Base-by-base conservation (phyloP, 2,888 invertebrate genomes). In the Cremastobaeus sp. region DNA sequence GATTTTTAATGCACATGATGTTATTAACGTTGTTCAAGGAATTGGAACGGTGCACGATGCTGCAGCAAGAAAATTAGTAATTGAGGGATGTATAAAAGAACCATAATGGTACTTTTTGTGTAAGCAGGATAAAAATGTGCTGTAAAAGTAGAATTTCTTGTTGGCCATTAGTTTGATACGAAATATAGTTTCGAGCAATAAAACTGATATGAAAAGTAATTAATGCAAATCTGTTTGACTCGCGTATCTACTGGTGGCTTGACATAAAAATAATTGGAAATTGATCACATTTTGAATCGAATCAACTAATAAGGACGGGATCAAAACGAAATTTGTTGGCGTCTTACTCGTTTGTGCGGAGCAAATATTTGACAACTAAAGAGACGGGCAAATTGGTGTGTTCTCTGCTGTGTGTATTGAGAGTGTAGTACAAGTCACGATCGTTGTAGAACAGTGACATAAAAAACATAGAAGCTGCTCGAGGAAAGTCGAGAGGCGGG, bases 401-500 rank as follows among this genome's bases (percentile, higher is more conserved):
- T n/a, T n/a, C n/a, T 52, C 34, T 37, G 45, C 6, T 18, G 11
- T 14, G 6, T 62, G 3, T 62, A 32, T 35, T 12, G 50, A 12
- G 14, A 20, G 14, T 15, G 20, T 30, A 50, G 45, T n/a, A 52
- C 30, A 25, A 35, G 64, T 57, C 25, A 41, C 59, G 52, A 70
- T 55, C 34, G 35, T 37, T 39, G 43, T n/a, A 30, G 57, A 62
- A 35, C 35, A 41, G 60, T 50, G 54, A 45, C 60, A 69, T 55
- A 65, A 69, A 68, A 69, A 74, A 50, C 52, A 52, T 66, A 28
- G 64, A 47, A 57, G 69, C 74, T 69, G 65, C 69, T 52, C 5
- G 41, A 68, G 75, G n/a, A 71, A 71, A 71, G 60, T 72, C 47
- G 59, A 69, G 64, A 73, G 76, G 72, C 59, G 73, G 69, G 45